Evolutionary conservation across 2,888 invertebrate species (phyloP).

Genomic region (Spodoptera littoralis): DNA sequence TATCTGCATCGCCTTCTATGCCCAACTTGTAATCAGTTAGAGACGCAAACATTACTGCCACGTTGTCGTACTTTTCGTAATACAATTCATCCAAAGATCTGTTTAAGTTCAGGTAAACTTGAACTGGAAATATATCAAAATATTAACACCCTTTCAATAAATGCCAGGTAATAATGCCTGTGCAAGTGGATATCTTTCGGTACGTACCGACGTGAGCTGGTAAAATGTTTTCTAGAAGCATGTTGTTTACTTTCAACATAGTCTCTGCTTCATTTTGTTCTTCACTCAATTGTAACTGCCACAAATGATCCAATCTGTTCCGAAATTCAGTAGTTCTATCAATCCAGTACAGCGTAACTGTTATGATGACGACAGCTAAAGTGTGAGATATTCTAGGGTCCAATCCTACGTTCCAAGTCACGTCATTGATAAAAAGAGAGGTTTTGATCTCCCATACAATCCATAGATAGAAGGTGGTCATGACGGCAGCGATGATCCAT

Average conservation of each 20-base stretch:
- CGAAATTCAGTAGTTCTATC: slow-evolving; percentile 97
- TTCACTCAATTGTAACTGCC: slow-evolving; percentile 91
- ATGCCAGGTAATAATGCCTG: not conserved
- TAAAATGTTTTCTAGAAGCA: slow-evolving; percentile 96
- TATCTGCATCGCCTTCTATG: slow-evolving; percentile 90
- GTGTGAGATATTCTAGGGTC: slow-evolving; percentile 92
- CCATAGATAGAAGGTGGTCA: slow-evolving; percentile 91
- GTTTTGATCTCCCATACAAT: slow-evolving; percentile 91
- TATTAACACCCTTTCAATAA: not conserved
- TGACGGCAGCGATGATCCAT: slow-evolving; percentile 90
- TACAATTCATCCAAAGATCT: slow-evolving; percentile 93
- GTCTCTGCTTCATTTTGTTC: slow-evolving; percentile 96
- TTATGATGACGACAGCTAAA: slow-evolving; percentile 92
- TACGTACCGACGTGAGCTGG: slow-evolving; percentile 96
- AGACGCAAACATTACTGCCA: slow-evolving; percentile 98
- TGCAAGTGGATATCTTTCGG: not conserved
- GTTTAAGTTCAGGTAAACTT: slow-evolving; percentile 92
- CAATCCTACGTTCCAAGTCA: slow-evolving; percentile 92
- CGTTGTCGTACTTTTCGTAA: slow-evolving; percentile 95
- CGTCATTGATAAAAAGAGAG: slow-evolving; percentile 88
- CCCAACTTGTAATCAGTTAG: slow-evolving; percentile 94
- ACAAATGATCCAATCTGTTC: slow-evolving; percentile 94
- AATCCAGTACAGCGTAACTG: slow-evolving; percentile 93
- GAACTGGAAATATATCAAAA: slow-evolving; percentile 87
- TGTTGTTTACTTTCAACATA: slow-evolving; percentile 96